Evolutionary conservation across 2,888 invertebrate genomes (phyloP).

Genomic region (Synergus japonicus): DNA sequence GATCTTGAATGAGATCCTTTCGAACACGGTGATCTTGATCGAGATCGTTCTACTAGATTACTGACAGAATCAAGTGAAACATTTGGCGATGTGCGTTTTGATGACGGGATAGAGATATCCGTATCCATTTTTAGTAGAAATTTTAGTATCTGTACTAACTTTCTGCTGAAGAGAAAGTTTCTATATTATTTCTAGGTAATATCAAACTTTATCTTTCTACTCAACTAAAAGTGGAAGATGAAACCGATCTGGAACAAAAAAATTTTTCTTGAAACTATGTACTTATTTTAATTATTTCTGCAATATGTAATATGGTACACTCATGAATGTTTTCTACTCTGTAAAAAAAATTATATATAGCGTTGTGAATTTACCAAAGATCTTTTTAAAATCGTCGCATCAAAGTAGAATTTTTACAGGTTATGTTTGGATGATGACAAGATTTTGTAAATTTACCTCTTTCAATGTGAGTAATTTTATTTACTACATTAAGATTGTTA

Average conservation of each 20-base stretch:
- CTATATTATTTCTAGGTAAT: neutral
- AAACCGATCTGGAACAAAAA: neutral
- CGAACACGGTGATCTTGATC: neutral
- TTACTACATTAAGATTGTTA: no score
- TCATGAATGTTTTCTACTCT: no score
- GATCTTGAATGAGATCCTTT: slow-evolving; percentile 65
- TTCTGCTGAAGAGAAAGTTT: neutral
- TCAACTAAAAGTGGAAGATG: neutral
- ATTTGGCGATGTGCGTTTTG: neutral
- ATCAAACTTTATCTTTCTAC: neutral
- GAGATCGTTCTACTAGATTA: neutral
- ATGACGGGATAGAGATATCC: neutral
- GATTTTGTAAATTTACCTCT: no score
- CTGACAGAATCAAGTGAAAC: neutral
- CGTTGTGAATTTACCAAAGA: no score
- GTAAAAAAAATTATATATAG: no score
- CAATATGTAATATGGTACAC: no score
- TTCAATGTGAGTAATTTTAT: no score
- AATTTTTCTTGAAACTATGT: neutral
- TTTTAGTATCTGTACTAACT: neutral
- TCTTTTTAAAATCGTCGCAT: no score
- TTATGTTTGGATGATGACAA: no score
- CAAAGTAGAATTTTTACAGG: no score
- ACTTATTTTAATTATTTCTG: no score
- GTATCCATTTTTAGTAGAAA: neutral